These are phyloP conservation scores for Phrynocephalus guinanensis DNA, from an alignment of 2,797 vertebrate species.

Conservation along the genomic window DNA sequence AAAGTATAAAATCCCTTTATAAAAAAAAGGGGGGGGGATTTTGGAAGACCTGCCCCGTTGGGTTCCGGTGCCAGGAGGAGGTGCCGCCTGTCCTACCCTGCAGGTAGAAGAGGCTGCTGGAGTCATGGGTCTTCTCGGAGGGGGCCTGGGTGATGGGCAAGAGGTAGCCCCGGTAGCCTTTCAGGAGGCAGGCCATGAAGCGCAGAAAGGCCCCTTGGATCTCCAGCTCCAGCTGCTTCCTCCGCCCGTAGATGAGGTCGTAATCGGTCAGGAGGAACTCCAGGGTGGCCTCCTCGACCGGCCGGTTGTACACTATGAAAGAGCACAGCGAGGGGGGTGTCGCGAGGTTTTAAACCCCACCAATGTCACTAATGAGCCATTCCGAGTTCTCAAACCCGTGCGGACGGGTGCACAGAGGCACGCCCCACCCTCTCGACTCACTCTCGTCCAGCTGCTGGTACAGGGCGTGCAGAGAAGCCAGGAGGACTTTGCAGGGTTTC, in stretches of 20 bases:
- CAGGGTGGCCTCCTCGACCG: slow-evolving; percentile 89
- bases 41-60: background rate
- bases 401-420: no score
- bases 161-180: slow-evolving; percentile 89
- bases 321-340: background rate
- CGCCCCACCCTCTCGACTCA: slow-evolving; percentile 72
- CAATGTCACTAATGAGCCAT: no score
- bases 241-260: slow-evolving; percentile 87
- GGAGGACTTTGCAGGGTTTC: slow-evolving; percentile 87
- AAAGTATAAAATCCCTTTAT: no score
- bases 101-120: slow-evolving; percentile 90
- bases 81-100: slow-evolving; percentile 78
- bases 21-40: no score
- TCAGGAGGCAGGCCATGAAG: slow-evolving; percentile 92
- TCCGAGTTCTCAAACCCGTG: no score
- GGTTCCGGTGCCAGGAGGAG: background rate
- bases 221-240: slow-evolving; percentile 92
- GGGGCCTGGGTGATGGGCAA: slow-evolving; percentile 90
- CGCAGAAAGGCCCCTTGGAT: slow-evolving; percentile 91
- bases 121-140: slow-evolving; percentile 85
- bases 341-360: no score
- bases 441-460: slow-evolving; percentile 92
- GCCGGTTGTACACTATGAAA: slow-evolving; percentile 85
- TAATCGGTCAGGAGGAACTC: slow-evolving; percentile 92
- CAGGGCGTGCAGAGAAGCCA: slow-evolving; percentile 83